A percentile compares a stretch with the other conserved stretches of the same genome.
Conservation (phyloP, 2,797 vertebrate species). For the Protosalanx chinensis region DNA sequence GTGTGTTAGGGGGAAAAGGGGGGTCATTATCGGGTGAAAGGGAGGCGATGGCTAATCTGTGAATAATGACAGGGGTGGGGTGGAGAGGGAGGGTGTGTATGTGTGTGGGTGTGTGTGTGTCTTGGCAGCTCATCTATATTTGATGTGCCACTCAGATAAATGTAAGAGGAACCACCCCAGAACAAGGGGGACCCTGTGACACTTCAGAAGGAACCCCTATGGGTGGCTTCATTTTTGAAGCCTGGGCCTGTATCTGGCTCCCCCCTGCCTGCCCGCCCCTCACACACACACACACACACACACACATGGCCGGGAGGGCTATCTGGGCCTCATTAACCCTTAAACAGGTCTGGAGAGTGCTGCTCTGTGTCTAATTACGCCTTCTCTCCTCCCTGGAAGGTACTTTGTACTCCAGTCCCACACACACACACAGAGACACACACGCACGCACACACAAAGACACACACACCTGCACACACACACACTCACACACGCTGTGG, state of each 20-base stretch:
- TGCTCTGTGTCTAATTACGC: neutral
- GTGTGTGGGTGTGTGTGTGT: neutral
- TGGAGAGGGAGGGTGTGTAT: neutral
- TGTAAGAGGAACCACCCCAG: conserved; percentile 99
- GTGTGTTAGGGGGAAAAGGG: conserved; percentile 21
- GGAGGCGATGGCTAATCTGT: conserved; percentile 84
- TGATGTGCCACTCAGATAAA: conserved; percentile 99
- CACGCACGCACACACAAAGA: too few relatives aligned
- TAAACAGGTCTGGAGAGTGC: neutral
- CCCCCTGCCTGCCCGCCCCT: conserved; percentile 58
- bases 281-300: conserved; percentile 61
- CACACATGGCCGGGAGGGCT: conserved; percentile 56
- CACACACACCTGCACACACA: neutral
- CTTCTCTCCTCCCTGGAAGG: neutral
- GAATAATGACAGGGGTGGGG: conserved; percentile 87
- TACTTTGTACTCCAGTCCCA: neutral
- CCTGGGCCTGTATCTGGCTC: conserved; percentile 81
- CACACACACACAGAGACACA: neutral
- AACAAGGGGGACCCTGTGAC: conserved; percentile 99
- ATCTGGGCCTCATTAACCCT: conserved; percentile 8
- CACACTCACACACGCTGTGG: neutral
- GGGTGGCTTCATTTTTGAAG: conserved; percentile 99
- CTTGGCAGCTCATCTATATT: conserved; percentile 99
- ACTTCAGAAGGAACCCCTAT: conserved; percentile 99
- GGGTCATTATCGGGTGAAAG: conserved; percentile 92